Base-by-base conservation (phyloP, 2,797 vertebrate genomes). In the Threskiornis aethiopicus region DNA sequence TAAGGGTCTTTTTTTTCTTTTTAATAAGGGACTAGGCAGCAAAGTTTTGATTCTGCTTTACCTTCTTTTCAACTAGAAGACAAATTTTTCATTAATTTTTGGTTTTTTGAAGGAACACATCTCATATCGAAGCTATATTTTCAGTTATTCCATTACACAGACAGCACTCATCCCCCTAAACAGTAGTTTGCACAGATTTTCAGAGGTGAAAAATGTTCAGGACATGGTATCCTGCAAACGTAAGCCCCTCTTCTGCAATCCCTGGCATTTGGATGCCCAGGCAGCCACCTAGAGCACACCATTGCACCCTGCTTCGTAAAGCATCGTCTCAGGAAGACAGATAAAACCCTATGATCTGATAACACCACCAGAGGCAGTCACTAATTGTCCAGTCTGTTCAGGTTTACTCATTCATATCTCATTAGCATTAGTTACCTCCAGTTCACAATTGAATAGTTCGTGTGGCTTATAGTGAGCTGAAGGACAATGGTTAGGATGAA, bases 341-440 rank as follows among this genome's bases (percentile, higher is more conserved):
- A 25, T 7, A 46, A 71, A 80, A 35, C n/a, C 35, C 51, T 4
- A 1, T 28, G 33, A 33, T 24, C 57, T 33, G 61, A 9, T 55
- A 87, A 78, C 11, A 86, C n/a, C 22, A 66, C 42, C 39, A 70
- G 39, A 86, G 19, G 37, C 58, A 76, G 42, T 22, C 70, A 76
- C 46, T 79, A 76, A 82, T 21, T 85, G 86, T 58, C 64, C 69
- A 39, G 81, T 21, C 91, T 97, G 91, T 82, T 78, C 59, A 87
- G 86, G 55, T 71, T 92, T 72, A 93, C 54, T 84, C 66, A 84
- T 83, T 93, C 58, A 47, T 51, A 80, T 82, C 86, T 82, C 87
- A 89, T 91, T 64, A 89, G 62, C 59, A 46, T 76, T 46, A 47
- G 51, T 89, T 72, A 87, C 61, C 79, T 91, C 80, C 73, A 71